Base-by-base conservation (phyloP, 2,113 vertebrate species). In the Crypturellus undulatus region DNA sequence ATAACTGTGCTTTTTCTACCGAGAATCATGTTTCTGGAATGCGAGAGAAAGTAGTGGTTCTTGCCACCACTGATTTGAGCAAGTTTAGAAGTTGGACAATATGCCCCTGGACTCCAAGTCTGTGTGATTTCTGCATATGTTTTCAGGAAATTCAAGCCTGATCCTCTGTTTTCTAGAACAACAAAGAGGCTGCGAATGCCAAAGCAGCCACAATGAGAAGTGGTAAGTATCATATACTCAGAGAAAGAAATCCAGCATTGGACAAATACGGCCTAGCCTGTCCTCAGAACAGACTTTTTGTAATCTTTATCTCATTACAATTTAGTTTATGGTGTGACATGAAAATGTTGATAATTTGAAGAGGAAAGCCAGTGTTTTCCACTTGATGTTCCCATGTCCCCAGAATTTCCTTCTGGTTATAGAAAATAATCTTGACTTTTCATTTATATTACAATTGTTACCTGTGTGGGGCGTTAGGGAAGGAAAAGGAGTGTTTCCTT, bases 181-280 rank as follows among this genome's bases (percentile, higher is more conserved):
- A 52, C 52, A 71, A 22, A 68, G 43, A 81, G 84, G 86, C 76
- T 68, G 88, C 32, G 83, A 86, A 93, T 45, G 70, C 58, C 62
- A 86, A 88, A 81, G 49, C 11, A 81, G 76, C 28, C 38, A 18
- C 47, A 88, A 40, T 12, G 25, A 92, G 56, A 40, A 82, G 52
- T 36, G 36, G 68, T 78, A 86, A 92, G 47, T 60, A 93, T 91
- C 52, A 47, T 20, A 86, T 54, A 80, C 15, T 94, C 82, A 95
- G 38, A 69, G 62, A 79, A 90, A 80, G 76, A 93, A 81, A 91
- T 54, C 18, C 26, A 56, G 0, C 22, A 32, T 59, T 80, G 65
- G 69, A 71, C 69, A 88, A 94, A 71, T 72, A 78, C 6, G 15
- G 32, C 26, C 30, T 86, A 88, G 38, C 34, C 52, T 86, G 30